Conservation (phyloP, 2,113 vertebrate species). For the Diphyllodes magnificus region DNA sequence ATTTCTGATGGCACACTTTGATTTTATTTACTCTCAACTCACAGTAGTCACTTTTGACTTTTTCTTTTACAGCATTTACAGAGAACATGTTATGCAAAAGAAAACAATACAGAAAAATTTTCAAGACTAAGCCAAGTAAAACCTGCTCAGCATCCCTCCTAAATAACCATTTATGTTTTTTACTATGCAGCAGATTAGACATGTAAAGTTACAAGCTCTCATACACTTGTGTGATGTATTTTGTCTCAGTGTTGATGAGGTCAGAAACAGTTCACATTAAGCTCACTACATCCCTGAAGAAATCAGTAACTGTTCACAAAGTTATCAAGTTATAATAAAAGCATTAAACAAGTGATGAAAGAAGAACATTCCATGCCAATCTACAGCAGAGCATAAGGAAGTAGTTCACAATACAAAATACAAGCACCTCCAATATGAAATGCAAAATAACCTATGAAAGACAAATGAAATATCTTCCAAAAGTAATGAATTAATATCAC, state of each 20-base stretch:
- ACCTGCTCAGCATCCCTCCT: neutral
- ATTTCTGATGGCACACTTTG: neutral
- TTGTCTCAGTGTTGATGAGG: neutral
- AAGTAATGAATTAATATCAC: neutral
- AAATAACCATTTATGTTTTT: neutral
- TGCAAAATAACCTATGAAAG: neutral
- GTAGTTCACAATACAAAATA: neutral
- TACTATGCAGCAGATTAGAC: neutral
- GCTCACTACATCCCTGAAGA: neutral
- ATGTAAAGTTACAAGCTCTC: neutral
- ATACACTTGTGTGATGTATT: neutral
- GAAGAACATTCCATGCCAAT: neutral
- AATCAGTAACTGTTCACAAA: neutral
- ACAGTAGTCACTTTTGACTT: neutral
- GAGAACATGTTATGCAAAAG: rapidly evolving
- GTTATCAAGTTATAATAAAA: neutral
- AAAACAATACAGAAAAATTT: neutral
- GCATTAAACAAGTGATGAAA: neutral
- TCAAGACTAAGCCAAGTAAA: neutral
- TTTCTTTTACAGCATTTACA: neutral
- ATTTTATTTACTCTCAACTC: neutral
- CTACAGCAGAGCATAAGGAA: neutral
- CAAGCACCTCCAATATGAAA: neutral
- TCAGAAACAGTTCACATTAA: neutral
- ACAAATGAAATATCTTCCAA: neutral